These are phyloP conservation scores for Papilio gigon DNA, from an alignment of 2,888 invertebrate species.

Conservation along the genomic window DNA sequence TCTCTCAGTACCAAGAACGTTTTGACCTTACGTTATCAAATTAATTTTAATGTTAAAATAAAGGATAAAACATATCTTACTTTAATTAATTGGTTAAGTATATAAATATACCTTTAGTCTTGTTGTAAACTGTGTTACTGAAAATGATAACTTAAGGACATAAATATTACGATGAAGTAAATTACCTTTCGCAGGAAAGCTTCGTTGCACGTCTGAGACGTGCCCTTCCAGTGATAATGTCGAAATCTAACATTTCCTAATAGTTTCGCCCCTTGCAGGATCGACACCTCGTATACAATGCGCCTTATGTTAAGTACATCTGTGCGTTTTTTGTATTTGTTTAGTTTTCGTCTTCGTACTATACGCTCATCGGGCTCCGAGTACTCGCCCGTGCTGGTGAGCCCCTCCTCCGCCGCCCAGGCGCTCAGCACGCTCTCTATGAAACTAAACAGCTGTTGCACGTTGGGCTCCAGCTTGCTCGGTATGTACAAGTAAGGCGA, in stretches of 20 bases:
- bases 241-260: slow-evolving; percentile 87
- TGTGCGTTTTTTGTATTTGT: slow-evolving; percentile 85
- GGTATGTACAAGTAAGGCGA: slow-evolving; percentile 80
- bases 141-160: not conserved
- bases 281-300: slow-evolving; percentile 87
- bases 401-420: slow-evolving; percentile 88
- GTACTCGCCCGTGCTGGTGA: slow-evolving; percentile 87
- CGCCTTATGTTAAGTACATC: slow-evolving; percentile 86
- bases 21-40: not conserved
- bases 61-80: not conserved
- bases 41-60: not conserved
- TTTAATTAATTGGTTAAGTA: not conserved
- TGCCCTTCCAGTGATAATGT: slow-evolving; percentile 93
- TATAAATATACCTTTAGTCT: too few relatives aligned
- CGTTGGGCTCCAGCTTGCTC: slow-evolving; percentile 87
- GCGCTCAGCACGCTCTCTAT: slow-evolving; percentile 90
- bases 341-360: slow-evolving; percentile 82
- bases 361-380: slow-evolving; percentile 88
- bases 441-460: slow-evolving; percentile 91
- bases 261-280: slow-evolving; percentile 84
- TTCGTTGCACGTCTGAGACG: slow-evolving; percentile 94
- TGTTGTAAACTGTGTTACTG: too few relatives aligned
- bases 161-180: not conserved
- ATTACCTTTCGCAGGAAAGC: slow-evolving; percentile 93
- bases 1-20: not conserved